Conservation (phyloP, 2,797 vertebrate genomes). For the Rhyacichthys aspro region DNA sequence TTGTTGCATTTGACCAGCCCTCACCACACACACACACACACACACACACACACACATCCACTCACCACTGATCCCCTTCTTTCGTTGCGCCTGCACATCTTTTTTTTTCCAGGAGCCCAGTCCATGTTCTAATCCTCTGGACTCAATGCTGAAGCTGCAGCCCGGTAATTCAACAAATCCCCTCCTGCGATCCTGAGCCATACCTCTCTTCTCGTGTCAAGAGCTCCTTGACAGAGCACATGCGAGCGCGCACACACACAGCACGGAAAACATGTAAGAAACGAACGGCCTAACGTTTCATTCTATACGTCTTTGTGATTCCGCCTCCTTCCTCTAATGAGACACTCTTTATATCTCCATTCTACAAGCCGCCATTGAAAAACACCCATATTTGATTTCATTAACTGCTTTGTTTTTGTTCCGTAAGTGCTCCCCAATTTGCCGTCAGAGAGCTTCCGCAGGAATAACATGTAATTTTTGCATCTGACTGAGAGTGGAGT, state of each 20-base stretch:
- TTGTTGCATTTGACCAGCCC: constrained; percentile 46
- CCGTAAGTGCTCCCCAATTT: constrained; percentile 35
- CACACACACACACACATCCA: neutral
- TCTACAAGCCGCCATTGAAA: constrained; percentile 42
- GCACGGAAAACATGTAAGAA: neutral
- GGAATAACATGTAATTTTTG: constrained; percentile 59
- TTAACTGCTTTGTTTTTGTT: constrained; percentile 52
- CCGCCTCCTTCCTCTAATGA: constrained; percentile 21
- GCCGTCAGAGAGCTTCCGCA: constrained; percentile 34
- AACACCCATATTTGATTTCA: constrained; percentile 53
- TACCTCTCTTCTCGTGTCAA: constrained; percentile 65
- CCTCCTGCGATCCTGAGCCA: constrained; percentile 60
- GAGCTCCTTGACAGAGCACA: constrained; percentile 59
- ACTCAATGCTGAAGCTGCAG: constrained; percentile 75
- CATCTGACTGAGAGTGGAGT: constrained; percentile 48
- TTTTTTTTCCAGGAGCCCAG: constrained; percentile 51
- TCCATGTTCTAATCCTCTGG: constrained; percentile 70
- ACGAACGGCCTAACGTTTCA: no score
- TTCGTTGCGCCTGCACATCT: constrained; percentile 61
- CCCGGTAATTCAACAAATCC: constrained; percentile 78
- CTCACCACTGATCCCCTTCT: constrained; percentile 50
- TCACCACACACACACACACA: constrained; percentile 19
- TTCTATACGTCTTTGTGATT: neutral
- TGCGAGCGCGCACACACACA: constrained; percentile 15
- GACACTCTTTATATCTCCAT: constrained; percentile 29